Evolutionary conservation across 1,140 invertebrate species (phyloP), one percentile per base, ranked within the genome.

Genomic region (Panagrolaimus sp.): DNA sequence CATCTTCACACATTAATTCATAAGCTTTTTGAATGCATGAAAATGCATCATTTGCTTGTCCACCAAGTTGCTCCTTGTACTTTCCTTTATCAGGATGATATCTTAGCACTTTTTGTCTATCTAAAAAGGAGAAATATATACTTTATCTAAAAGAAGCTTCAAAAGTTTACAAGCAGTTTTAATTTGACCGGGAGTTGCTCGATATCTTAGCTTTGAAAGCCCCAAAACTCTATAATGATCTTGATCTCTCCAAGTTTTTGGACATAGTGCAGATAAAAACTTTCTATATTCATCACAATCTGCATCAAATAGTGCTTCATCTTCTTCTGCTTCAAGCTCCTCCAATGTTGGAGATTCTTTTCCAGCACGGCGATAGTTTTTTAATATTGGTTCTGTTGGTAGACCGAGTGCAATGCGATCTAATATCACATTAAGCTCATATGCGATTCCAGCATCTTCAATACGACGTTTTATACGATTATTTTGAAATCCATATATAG

Each of bases 11-110:
- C 69, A 93, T 86, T 38, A 89, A 91, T 86, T 96, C 92, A 87
- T 91, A 92, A 14, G 94, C 94, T 87, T 92, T 93, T n/a, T 94
- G 97, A 78, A 99, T 98, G 83, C 94, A 97, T 0, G 93, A 93
- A 83, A 97, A 99, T 85, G 51, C 27, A 20, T 57, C 51, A 98
- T 97, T 85, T 97, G 94, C 80, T 93, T 83, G 53, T 84, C 84
- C 65, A 83, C 83, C 46, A 14, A 47, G 38, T 85, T 81, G 31
- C 82, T 82, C 68, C 70, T 47, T 64, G 68, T 47, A 31, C 16
- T 68, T 76, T 44, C 77, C 92, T 84, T 98, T 98, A 84, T 98
- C 96, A 0, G 96, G 96, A 87, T 99, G 96, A 84, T 98, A 95
- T 78, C 89, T 89, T 31, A 98, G 85, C 38, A 98, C 94, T 85